These are phyloP conservation scores for Cyclura pinguis DNA, from an alignment of 2,797 vertebrate genomes.

Conservation along the genomic window DNA sequence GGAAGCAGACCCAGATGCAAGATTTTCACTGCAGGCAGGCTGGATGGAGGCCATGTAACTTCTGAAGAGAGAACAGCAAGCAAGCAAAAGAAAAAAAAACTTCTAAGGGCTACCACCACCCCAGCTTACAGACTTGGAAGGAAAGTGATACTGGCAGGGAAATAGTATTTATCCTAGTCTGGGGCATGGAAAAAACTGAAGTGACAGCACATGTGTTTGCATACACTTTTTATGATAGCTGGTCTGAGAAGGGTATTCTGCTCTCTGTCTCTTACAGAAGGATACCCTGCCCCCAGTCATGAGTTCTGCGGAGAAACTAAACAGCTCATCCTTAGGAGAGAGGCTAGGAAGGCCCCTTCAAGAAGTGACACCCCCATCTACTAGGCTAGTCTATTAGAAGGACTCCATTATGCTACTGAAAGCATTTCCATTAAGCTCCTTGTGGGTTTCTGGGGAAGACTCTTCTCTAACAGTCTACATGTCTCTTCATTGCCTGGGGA, in stretches of 20 bases:
- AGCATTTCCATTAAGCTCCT: no score
- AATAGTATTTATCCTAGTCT: not conserved
- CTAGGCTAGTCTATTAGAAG: not conserved
- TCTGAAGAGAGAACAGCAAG: no score
- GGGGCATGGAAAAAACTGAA: not conserved
- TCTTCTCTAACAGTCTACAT: no score
- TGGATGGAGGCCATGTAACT: not conserved
- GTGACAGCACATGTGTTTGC: not conserved
- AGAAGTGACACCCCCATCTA: not conserved
- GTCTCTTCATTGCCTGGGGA: no score
- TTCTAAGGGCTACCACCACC: no score
- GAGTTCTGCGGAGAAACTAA: not conserved
- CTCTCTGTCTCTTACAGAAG: not conserved
- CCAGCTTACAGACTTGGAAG: no score
- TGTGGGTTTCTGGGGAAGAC: no score
- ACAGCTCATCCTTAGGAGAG: not conserved
- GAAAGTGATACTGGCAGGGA: not conserved
- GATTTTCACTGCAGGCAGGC: not conserved
- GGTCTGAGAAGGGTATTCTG: not conserved
- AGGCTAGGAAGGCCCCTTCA: not conserved
- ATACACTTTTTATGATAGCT: not conserved
- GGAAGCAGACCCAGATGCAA: not conserved
- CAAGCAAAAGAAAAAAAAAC: no score
- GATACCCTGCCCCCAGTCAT: not conserved
- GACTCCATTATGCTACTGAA: no score